Evolutionary conservation across 2,888 invertebrate species (phyloP), one percentile per base, ranked within the genome.

Genomic region (Callosobruchus maculatus): DNA sequence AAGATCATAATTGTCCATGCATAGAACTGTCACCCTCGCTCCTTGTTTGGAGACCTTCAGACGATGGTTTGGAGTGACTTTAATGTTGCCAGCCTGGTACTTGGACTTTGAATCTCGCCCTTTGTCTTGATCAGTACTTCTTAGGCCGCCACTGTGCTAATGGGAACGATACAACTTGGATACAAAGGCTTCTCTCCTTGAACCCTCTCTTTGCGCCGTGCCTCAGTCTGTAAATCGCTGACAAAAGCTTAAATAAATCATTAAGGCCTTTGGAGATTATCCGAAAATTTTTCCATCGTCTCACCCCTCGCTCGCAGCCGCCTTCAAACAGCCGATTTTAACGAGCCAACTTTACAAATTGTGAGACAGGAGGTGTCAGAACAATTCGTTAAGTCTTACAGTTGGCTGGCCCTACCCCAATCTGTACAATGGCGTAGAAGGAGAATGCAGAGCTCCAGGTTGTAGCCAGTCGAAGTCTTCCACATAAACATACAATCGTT

Each of bases 381-480:
- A 73, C 73, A 70, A 73, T 73, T 73, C 70, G 70, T 70, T 70
- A 70, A 49, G 70, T 70, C 70, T 70, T 70, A 31, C 70, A 31
- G 70, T 66, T 26, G 70, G 49, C 5, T 49, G 2, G 49, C 49
- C 49, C 5, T 49, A 49, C 49, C 49, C 49, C 13, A 49, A 49
- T 49, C 13, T 49, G 1, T 18, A 49, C 49, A 49, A 3, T 49
- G 49, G 49, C 49, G 49, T 70, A 22, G 3, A 20, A 20, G 20
- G 1, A 26, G n/a, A 68, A n/a, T 21, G 70, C n/a, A n/a, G n/a
- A n/a, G n/a, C n/a, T n/a, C n/a, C n/a, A n/a, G n/a, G n/a, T n/a
- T n/a, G n/a, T n/a, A n/a, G n/a, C n/a, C n/a, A n/a, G n/a, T n/a
- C n/a, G n/a, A n/a, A n/a, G n/a, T n/a, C n/a, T n/a, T n/a, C n/a